phyloP scores from a whole-genome alignment of 2,797 vertebrate species.

The Rhinatrema bivittatum region DNA sequence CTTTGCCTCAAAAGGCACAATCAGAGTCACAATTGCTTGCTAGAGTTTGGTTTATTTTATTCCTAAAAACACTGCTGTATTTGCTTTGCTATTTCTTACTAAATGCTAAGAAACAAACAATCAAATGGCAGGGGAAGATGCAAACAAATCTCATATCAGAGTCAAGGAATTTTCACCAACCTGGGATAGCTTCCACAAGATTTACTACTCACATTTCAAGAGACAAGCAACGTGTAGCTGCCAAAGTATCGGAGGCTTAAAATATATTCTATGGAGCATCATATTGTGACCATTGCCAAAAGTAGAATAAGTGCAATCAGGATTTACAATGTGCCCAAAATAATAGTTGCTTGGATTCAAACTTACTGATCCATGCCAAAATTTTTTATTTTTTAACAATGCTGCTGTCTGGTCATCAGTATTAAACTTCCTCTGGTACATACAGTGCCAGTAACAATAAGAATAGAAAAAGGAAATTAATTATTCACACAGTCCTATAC shows the following conservation, averaged over 20 bases:
- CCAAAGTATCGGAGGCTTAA: constrained; percentile 34
- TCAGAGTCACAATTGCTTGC: background rate
- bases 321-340: constrained; percentile 32
- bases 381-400: constrained; percentile 19
- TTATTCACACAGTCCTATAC: constrained; percentile 6
- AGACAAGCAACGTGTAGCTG: constrained; percentile 27
- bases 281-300: constrained; percentile 24
- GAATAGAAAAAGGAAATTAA: constrained; percentile 10
- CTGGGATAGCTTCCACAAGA: constrained; percentile 19
- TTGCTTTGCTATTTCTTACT: background rate
- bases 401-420: constrained; percentile 14
- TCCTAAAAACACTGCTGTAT: background rate
- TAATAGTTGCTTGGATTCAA: constrained; percentile 22
- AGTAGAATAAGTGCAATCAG: constrained; percentile 36
- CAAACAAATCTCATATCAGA: constrained; percentile 1
- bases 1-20: background rate
- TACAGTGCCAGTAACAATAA: constrained; percentile 12
- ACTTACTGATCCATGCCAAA: constrained; percentile 28
- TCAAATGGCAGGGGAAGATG: too few species aligned
- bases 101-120: constrained; percentile 8
- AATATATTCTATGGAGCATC: constrained; percentile 27
- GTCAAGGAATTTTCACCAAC: constrained; percentile 5
- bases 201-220: constrained; percentile 16
- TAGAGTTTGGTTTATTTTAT: background rate
- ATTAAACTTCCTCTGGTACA: constrained; percentile 16